Conservation (phyloP, 2,888 invertebrate genomes). For the Perizoma flavofasciatum region DNA sequence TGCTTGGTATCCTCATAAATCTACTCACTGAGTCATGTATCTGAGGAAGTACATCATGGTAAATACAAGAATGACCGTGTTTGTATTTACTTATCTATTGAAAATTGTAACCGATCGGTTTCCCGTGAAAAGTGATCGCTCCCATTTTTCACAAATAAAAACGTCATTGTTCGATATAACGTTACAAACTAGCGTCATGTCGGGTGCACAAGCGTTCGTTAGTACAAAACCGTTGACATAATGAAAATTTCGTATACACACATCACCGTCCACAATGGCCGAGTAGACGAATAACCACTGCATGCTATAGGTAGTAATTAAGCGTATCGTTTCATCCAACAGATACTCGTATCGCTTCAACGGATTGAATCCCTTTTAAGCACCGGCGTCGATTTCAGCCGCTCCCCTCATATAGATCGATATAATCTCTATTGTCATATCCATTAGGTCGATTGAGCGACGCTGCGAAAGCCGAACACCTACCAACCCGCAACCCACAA, state of each 20-base stretch:
- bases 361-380: conserved; percentile 71
- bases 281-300: conserved; percentile 47
- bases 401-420: conserved; percentile 51
- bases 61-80: no score
- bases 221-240: conserved; percentile 21
- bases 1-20: no score
- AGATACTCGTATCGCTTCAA: conserved; percentile 65
- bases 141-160: conserved; percentile 7
- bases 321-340: conserved; percentile 55
- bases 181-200: conserved; percentile 9
- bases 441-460: conserved; percentile 62
- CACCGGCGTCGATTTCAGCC: conserved; percentile 64
- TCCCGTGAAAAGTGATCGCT: no score
- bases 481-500: conserved; percentile 50
- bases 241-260: conserved; percentile 31
- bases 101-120: no score
- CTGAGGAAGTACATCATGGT: no score
- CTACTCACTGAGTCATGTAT: no score
- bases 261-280: conserved; percentile 38
- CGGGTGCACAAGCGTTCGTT: conserved; percentile 15
- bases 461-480: conserved; percentile 44
- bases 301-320: conserved; percentile 54
- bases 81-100: no score
- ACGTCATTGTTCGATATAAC: conserved; percentile 18
- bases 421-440: conserved; percentile 64